Conservation (phyloP, 2,888 invertebrate genomes). For the Acanthacorydalis orientalis region DNA sequence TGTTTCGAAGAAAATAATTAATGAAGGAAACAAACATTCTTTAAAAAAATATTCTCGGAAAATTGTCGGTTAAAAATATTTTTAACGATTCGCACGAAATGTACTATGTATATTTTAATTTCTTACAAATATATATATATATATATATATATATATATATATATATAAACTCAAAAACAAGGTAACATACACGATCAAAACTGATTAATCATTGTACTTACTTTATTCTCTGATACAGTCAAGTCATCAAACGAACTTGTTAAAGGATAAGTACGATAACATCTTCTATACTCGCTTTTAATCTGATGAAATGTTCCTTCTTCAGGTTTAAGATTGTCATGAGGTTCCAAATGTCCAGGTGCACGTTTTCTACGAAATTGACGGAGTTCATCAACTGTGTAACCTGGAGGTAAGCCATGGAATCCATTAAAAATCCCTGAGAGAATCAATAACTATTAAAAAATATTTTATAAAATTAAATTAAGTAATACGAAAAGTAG, state of each 20-base stretch:
- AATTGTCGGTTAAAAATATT: no score
- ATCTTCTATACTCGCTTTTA: conserved; percentile 22
- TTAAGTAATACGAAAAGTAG: no score
- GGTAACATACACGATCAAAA: not conserved
- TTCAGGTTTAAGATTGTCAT: conserved; percentile 20
- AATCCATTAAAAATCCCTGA: not conserved
- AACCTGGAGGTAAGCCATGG: conserved; percentile 27
- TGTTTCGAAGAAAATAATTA: no score
- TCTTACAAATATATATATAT: no score
- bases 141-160: no score
- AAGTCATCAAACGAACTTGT: conserved; percentile 6
- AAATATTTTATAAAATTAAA: no score
- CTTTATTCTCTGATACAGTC: not conserved
- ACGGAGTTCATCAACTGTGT: conserved; percentile 34
- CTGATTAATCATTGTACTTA: conserved; percentile 1
- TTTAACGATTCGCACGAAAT: no score
- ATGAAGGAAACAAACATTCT: no score
- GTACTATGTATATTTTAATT: no score
- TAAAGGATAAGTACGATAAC: conserved; percentile 15
- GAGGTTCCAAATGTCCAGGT: conserved; percentile 15
- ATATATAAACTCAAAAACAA: no score
- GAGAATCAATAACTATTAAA: no score
- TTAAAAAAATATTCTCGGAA: no score
- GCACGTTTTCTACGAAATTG: conserved; percentile 29
- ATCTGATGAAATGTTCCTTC: conserved; percentile 21